phyloP scores from a whole-genome alignment of 2,888 invertebrate species.

The Iphiclides podalirius region DNA sequence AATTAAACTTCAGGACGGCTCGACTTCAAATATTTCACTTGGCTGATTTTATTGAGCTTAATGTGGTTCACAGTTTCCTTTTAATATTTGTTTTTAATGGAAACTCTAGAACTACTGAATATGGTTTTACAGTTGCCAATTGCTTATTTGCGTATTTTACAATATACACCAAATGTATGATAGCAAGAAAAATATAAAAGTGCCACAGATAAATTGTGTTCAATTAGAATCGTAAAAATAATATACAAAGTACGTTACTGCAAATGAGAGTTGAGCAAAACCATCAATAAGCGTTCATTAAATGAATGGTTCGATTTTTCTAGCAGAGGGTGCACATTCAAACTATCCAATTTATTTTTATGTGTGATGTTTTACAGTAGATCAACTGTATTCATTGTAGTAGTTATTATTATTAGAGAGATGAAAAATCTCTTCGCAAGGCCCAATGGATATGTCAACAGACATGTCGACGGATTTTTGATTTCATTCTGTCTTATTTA shows the following conservation, averaged over 20 bases:
- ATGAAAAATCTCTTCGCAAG: too few species aligned
- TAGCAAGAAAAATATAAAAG: too few species aligned
- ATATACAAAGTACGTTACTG: neutral
- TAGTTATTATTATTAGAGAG: too few species aligned
- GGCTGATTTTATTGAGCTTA: slow-evolving; percentile 6
- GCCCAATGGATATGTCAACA: too few species aligned
- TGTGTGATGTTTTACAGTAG: neutral
- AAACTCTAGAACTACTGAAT: too few species aligned
- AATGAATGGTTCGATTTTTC: neutral
- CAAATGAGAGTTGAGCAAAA: neutral
- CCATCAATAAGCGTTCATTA: neutral
- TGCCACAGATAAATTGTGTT: too few species aligned
- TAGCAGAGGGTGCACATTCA: neutral
- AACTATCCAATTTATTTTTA: neutral
- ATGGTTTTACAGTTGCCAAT: too few species aligned
- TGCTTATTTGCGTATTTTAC: too few species aligned
- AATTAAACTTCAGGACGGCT: slow-evolving; percentile 63
- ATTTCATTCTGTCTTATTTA: too few species aligned
- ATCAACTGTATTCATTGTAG: neutral
- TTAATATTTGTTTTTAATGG: slow-evolving; percentile 3
- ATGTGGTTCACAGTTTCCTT: slow-evolving; percentile 5
- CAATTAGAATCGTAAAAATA: too few species aligned
- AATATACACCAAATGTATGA: too few species aligned
- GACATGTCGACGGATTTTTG: too few species aligned
- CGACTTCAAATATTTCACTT: slow-evolving; percentile 9